Conservation (phyloP, 1,140 invertebrate species). For the Sinonovacula constricta region DNA sequence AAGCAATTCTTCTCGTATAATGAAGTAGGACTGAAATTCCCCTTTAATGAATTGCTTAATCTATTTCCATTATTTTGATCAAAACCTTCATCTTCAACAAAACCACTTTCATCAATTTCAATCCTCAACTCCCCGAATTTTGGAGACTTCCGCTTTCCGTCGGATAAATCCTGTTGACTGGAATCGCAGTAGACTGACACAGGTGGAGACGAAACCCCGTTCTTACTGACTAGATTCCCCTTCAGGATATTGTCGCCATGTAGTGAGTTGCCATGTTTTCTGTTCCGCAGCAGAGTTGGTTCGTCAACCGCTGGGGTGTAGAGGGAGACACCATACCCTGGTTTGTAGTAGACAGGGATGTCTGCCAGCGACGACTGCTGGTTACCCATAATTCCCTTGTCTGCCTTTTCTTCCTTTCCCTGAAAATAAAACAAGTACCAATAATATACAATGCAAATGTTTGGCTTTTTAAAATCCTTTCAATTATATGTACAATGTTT, state of each 20-base stretch:
- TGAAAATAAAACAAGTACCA: no score
- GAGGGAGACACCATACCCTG: slow-evolving; percentile 28
- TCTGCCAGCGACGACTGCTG: slow-evolving; percentile 30
- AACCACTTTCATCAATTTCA: slow-evolving; percentile 43
- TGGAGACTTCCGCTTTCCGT: no score
- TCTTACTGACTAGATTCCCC: slow-evolving; percentile 3
- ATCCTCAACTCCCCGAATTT: slow-evolving; percentile 25
- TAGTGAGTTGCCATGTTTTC: slow-evolving; percentile 1
- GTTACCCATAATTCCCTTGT: no score
- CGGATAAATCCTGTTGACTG: no score
- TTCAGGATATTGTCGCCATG: slow-evolving; percentile 13
- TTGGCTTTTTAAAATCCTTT: no score
- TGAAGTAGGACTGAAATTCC: slow-evolving; percentile 45
- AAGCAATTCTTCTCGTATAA: slow-evolving; percentile 29
- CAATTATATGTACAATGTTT: no score
- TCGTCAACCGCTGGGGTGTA: slow-evolving; percentile 16
- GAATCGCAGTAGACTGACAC: no score
- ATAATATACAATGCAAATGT: no score
- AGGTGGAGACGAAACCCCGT: no score
- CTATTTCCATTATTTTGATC: slow-evolving; percentile 15
- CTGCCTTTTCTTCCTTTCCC: no score
- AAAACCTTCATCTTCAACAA: slow-evolving; percentile 21
- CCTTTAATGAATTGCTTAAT: slow-evolving; percentile 38
- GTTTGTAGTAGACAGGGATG: slow-evolving; percentile 36
- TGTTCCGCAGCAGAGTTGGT: slow-evolving; percentile 1